Base-by-base conservation (phyloP, 2,113 vertebrate species). In the Takifugu bimaculatus region DNA sequence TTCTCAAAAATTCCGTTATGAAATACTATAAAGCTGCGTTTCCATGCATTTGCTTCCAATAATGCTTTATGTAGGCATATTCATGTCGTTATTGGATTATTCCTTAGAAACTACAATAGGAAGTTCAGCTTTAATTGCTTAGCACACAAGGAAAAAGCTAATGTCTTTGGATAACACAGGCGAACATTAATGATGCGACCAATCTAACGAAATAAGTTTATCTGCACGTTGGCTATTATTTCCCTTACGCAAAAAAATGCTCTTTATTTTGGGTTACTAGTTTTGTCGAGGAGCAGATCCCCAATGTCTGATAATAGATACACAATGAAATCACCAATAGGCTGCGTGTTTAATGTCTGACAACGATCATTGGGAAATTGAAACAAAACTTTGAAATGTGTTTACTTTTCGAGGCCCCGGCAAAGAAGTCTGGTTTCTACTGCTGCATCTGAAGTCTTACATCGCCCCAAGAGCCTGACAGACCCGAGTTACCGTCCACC, bases 321-420 rank as follows among this genome's bases (percentile, higher is more conserved):
- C 63, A 79, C 54, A 57, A 68, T 39, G 60, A 54, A 25, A 73
- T 55, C 68, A 54, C 44, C 35, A 29, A 1, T 3, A 35, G 35
- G 45, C 63, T 20, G 44, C 50, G 44, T 1, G 57, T 57, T 45
- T 5, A 54, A 13, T 4, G 1, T 10, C 0, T 50, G 1, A 12
- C 29, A 13, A 32, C 0, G 5, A 58, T 20, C 20, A 66, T 3
- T 4, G 27, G 4, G 11, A 12, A 15, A 54, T 32, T 13, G 10
- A 3, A 28, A 53, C 13, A 45, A 26, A 68, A 75, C 45, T 1
- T 25, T 9, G 11, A 39, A 44, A 4, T 6, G 9, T 13, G 14
- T 71, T 70, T 74, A 74, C 60, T 55, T 64, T 51, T 4, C 0
- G 10, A 4, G 45, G 0, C 47, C 74, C 39, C 12, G 13, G 5